Evolutionary conservation across 2,888 invertebrate species (phyloP).

Genomic region (Eumerus sabulonum): DNA sequence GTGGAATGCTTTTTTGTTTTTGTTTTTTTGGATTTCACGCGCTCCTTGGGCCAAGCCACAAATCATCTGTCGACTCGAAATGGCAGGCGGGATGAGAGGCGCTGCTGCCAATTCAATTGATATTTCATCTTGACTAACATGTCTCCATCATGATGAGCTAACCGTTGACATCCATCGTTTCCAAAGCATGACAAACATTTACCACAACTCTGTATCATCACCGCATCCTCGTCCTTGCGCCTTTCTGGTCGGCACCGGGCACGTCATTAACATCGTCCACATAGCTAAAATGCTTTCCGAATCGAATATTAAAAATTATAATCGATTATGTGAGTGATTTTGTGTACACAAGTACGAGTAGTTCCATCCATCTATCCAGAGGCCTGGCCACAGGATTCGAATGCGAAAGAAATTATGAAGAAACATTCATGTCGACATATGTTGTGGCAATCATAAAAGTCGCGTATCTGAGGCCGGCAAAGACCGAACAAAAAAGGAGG

Average conservation of each 20-base stretch:
- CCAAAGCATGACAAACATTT: constrained; percentile 55
- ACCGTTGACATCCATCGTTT: constrained; percentile 46
- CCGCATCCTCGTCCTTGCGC: no score
- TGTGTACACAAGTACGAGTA: background rate
- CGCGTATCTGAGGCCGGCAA: constrained; percentile 38
- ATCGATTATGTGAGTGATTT: constrained; percentile 75
- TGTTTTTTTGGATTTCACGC: no score
- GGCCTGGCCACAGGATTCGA: background rate
- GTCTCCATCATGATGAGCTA: constrained; percentile 55
- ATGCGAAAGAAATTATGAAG: constrained; percentile 52
- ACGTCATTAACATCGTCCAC: constrained; percentile 66
- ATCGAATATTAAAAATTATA: constrained; percentile 79
- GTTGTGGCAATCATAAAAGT: constrained; percentile 73
- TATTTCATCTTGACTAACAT: constrained; percentile 53
- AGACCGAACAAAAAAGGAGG: no score
- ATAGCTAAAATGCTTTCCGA: constrained; percentile 71
- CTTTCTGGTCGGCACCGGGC: constrained; percentile 7
- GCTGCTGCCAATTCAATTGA: constrained; percentile 65
- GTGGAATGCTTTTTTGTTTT: no score
- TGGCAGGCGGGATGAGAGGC: constrained; percentile 64
- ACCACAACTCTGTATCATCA: constrained; percentile 3
- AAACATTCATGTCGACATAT: constrained; percentile 78
- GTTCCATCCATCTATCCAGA: background rate
- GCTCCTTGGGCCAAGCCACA: constrained; percentile 39
- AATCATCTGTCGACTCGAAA: constrained; percentile 65